These are phyloP conservation scores for Drosophila sturtevanti DNA, from an alignment of 1,140 invertebrate species.

Conservation along the genomic window DNA sequence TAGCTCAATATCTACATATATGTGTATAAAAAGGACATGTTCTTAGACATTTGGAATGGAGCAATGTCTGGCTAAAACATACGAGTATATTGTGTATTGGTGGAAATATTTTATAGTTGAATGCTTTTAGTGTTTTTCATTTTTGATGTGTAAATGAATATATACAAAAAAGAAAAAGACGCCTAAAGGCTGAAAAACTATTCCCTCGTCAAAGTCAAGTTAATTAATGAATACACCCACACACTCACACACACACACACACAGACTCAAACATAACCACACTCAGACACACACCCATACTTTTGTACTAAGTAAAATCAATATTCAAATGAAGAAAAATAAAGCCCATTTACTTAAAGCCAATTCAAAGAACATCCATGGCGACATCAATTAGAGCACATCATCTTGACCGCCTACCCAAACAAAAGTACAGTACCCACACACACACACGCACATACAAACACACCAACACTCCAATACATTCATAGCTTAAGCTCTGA, in stretches of 20 bases:
- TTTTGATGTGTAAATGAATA: constrained; percentile 54
- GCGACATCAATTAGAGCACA: constrained; percentile 71
- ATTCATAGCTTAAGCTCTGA: neutral
- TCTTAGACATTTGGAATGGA: neutral
- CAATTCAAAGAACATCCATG: constrained; percentile 34
- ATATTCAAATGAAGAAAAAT: constrained; percentile 51
- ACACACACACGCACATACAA: constrained; percentile 24
- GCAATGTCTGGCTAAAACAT: constrained; percentile 17
- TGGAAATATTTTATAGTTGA: constrained; percentile 52
- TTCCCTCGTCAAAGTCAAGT: constrained; percentile 76
- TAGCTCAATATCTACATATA: too few species aligned
- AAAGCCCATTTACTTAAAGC: constrained; percentile 11
- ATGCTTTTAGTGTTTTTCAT: constrained; percentile 70
- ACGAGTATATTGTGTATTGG: too few species aligned
- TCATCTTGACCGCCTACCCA: constrained; percentile 61
- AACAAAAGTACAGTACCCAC: constrained; percentile 60
- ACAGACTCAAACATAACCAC: neutral
- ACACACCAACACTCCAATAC: neutral
- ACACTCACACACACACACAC: constrained; percentile 8
- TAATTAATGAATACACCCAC: constrained; percentile 64
- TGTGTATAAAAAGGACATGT: constrained; percentile 1
- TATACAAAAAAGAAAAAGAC: constrained; percentile 30
- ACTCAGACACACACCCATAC: neutral
- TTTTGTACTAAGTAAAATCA: constrained; percentile 51
- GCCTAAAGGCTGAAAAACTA: constrained; percentile 58